phyloP scores from a whole-genome alignment of 2,113 vertebrate genomes.

The Otus sunia region DNA sequence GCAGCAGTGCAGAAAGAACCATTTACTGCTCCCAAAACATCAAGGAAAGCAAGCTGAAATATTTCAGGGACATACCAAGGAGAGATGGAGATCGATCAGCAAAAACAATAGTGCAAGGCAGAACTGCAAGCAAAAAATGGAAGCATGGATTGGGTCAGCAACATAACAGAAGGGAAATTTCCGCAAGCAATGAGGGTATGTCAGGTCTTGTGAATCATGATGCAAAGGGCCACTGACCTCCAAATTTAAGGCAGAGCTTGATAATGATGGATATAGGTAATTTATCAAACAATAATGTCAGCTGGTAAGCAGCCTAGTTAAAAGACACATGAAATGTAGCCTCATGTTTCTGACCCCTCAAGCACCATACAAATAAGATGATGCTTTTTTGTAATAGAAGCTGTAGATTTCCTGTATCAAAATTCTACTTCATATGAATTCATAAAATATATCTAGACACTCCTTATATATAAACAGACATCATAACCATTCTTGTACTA shows the following conservation, averaged over 20 bases:
- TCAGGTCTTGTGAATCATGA: constrained; percentile 35
- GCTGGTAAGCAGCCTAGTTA: constrained; percentile 24
- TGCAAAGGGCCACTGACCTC: constrained; percentile 31
- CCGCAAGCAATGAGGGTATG: neutral
- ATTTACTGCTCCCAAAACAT: constrained; percentile 40
- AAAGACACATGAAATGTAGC: constrained; percentile 44
- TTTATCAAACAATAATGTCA: constrained; percentile 16
- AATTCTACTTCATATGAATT: neutral
- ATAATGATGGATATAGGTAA: constrained; percentile 28
- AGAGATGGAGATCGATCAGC: constrained; percentile 55
- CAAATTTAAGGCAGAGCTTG: constrained; percentile 32
- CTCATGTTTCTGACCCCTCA: neutral
- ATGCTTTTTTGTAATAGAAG: neutral
- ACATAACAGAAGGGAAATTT: constrained; percentile 17
- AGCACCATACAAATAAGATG: neutral
- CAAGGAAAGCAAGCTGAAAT: constrained; percentile 46
- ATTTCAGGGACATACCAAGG: constrained; percentile 60
- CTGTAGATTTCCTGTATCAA: neutral
- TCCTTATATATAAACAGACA: neutral
- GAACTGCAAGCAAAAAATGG: constrained; percentile 11
- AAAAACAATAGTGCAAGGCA: constrained; percentile 12
- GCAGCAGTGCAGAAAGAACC: constrained; percentile 32
- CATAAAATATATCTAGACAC: neutral
- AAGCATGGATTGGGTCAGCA: neutral
- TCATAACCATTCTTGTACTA: neutral